Conservation (phyloP, 2,113 vertebrate genomes). For the Muntiacus reevesi region DNA sequence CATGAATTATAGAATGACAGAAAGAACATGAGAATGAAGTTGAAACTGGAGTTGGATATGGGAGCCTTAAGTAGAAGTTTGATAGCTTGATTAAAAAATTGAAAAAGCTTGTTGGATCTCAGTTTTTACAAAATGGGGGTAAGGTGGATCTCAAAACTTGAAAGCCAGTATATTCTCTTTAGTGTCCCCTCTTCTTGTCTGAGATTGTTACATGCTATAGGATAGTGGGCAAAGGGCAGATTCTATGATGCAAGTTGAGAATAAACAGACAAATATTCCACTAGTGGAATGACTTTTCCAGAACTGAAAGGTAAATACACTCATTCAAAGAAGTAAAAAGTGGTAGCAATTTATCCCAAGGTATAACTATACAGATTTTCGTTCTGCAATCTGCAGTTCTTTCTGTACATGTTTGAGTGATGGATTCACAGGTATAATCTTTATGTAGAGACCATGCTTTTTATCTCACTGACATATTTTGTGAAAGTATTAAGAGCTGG, state of each 20-base stretch:
- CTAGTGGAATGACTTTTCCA: not conserved
- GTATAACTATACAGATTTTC: not conserved
- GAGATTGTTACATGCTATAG: not conserved
- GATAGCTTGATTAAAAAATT: not conserved
- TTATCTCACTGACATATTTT: constrained; percentile 10
- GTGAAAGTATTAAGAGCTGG: not conserved
- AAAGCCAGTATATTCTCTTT: not conserved
- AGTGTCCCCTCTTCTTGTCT: not conserved
- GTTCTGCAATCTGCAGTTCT: constrained; percentile 34
- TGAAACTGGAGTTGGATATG: not conserved
- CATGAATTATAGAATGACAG: not conserved
- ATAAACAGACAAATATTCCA: not conserved
- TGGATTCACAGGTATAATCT: constrained; percentile 38
- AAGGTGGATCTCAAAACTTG: not conserved
- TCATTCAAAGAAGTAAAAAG: not conserved
- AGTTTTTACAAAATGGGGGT: not conserved
- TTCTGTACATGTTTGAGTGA: constrained; percentile 30
- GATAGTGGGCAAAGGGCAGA: not conserved
- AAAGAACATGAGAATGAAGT: not conserved
- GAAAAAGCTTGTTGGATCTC: not conserved
- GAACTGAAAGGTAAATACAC: not conserved
- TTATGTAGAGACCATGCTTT: not conserved
- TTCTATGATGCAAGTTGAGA: not conserved
- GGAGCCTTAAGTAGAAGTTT: not conserved
- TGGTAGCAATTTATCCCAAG: not conserved